phyloP scores from a whole-genome alignment of 2,797 vertebrate species.

The Fistularia tabacaria region DNA sequence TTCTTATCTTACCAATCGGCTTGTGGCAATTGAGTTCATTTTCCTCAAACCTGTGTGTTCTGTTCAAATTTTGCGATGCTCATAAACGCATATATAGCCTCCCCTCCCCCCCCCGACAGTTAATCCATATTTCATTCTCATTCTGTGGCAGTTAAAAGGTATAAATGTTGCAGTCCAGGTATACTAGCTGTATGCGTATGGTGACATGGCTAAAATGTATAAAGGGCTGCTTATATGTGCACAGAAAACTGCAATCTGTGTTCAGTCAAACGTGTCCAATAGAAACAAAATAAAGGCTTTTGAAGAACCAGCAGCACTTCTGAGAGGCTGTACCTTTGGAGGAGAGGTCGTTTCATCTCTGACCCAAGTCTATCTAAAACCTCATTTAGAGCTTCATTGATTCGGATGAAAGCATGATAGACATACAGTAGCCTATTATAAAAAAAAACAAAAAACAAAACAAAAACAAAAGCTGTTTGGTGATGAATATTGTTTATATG shows the following conservation, averaged over 20 bases:
- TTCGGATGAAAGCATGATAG: slow-evolving; percentile 68
- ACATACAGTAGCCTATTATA: slow-evolving; percentile 70
- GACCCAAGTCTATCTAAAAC: slow-evolving; percentile 45
- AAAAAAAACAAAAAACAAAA: slow-evolving; percentile 2
- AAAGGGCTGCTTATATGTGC: slow-evolving; percentile 43
- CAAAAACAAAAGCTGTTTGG: slow-evolving; percentile 38
- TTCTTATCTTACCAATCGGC: no score
- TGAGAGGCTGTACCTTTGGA: slow-evolving; percentile 14
- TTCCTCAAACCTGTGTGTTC: slow-evolving; percentile 1
- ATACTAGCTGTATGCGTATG: slow-evolving; percentile 14
- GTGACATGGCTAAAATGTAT: slow-evolving; percentile 13
- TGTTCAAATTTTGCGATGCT: slow-evolving; percentile 26
- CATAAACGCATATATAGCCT: slow-evolving; percentile 30
- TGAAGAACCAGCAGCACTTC: slow-evolving; percentile 64
- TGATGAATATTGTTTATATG: slow-evolving; percentile 74
- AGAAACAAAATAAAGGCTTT: slow-evolving; percentile 17
- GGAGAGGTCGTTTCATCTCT: slow-evolving; percentile 53
- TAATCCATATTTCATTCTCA: slow-evolving; percentile 31
- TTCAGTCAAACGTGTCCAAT: slow-evolving; percentile 21
- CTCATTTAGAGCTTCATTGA: slow-evolving; percentile 66
- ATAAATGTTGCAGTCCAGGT: slow-evolving; percentile 13
- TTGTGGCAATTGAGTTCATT: slow-evolving; percentile 16
- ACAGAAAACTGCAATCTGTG: slow-evolving; percentile 41
- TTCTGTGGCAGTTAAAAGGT: slow-evolving; percentile 20
- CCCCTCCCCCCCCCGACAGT: slow-evolving; percentile 10